Evolutionary conservation across 2,797 vertebrate genomes (phyloP), one percentile per base, ranked within the genome.

Genomic region (Takifugu rubripes): DNA sequence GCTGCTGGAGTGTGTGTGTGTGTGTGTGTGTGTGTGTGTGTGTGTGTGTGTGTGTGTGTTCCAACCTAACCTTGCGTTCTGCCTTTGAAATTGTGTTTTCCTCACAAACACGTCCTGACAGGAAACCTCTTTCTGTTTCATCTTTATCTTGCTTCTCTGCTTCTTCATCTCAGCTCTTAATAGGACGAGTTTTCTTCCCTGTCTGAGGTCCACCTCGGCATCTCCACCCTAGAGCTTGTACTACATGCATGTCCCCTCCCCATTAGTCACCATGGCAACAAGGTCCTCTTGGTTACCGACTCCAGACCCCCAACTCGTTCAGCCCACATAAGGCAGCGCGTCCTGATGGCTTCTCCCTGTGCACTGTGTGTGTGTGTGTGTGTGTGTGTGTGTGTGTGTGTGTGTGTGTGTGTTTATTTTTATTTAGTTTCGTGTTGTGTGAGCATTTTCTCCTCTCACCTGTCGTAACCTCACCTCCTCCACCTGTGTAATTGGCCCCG

Each of bases 201-300:
- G 46, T 62, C 26, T 55, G 29, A 5, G n/a, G 27, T 49, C 40
- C 62, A 45, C 51, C 49, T 70, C 68, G 48, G 65, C 5, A 61
- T 56, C 56, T 61, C 60, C 9, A 6, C 50, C 10, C 11, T 25
- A 59, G 26, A 54, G 62, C 60, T 7, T 15, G 14, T 26, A 12
- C 48, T 17, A 48, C 65, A 61, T 44, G 29, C 33, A 31, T 50
- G 66, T 49, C 58, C 67, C n/a, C 46, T 31, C 21, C 26, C 73
- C 67, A 74, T 78, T 71, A 42, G 82, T 83, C 74, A 24, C 83
- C 78, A 83, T 78, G 47, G 83, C 57, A 84, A 86, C 82, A 67
- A 53, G 56, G 48, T 56, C 64, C 74, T 72, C 65, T 64, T 56
- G 51, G 60, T 42, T 42, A 54, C 50, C 43, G 55, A 58, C 55